Evolutionary conservation across 2,888 invertebrate species (phyloP).

Genomic region (Eurois occulta): DNA sequence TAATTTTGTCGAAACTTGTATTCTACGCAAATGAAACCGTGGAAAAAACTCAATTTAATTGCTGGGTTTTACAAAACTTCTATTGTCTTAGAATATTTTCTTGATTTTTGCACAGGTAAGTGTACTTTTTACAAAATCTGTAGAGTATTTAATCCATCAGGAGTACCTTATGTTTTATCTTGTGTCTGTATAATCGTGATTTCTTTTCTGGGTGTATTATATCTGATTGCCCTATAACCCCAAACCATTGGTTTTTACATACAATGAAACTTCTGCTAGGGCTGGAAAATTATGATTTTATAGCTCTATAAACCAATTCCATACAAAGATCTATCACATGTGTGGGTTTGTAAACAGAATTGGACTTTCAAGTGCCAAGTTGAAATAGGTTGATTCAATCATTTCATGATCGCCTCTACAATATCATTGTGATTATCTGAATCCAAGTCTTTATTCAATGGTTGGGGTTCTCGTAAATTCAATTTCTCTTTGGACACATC

Average conservation of each 20-base stretch:
- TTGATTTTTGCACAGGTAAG: not conserved
- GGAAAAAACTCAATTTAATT: conserved; percentile 66
- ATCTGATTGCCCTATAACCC: no score
- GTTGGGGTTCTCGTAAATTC: not conserved
- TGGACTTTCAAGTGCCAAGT: not conserved
- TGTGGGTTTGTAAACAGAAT: not conserved
- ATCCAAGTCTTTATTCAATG: not conserved
- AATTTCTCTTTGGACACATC: conserved; percentile 19
- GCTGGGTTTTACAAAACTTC: conserved; percentile 57
- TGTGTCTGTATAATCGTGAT: not conserved
- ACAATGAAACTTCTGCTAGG: not conserved
- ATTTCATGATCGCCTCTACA: not conserved
- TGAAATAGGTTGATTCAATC: not conserved
- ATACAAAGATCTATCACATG: not conserved
- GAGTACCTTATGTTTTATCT: not conserved
- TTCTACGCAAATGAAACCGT: conserved; percentile 67
- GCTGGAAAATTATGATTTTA: not conserved
- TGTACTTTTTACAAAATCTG: conserved; percentile 1
- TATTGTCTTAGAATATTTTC: conserved; percentile 47
- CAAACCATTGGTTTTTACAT: not conserved
- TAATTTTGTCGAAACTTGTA: conserved; percentile 64
- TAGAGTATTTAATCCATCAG: not conserved
- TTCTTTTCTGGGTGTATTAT: not conserved
- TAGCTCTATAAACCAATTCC: not conserved
- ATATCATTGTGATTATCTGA: not conserved